Conservation (phyloP, 2,888 invertebrate genomes). For the Proisotoma minuta region DNA sequence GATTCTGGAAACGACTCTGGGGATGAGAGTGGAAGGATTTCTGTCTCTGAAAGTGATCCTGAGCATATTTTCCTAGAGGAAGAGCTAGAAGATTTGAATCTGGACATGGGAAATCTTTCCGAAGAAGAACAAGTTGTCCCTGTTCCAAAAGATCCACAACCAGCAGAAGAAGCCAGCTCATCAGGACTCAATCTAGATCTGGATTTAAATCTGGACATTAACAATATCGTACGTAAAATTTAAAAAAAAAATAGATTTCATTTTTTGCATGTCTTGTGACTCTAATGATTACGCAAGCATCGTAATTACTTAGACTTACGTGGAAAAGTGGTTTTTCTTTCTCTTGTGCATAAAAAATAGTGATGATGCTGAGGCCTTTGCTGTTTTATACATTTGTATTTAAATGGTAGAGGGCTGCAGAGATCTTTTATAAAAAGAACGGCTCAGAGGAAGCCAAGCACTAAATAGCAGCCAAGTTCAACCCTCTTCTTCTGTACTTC, state of each 20-base stretch:
- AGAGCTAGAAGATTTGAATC: background rate
- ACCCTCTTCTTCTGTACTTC: no score
- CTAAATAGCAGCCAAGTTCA: no score
- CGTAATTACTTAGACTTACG: no score
- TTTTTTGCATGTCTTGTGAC: no score
- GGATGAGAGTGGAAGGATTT: conserved; percentile 5
- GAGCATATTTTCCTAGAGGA: background rate
- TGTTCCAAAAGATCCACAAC: background rate
- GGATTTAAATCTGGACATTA: background rate
- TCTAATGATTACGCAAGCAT: no score
- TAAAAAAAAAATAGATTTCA: background rate
- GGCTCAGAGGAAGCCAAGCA: no score
- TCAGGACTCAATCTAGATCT: background rate
- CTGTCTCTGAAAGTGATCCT: conserved; percentile 2
- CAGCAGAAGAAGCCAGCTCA: conserved; percentile 4
- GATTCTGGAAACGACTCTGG: conserved; percentile 10
- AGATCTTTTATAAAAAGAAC: no score
- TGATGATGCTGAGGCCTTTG: no score
- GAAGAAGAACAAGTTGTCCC: background rate
- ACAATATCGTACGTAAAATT: conserved; percentile 4
- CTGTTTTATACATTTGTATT: no score
- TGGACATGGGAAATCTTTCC: conserved; percentile 4
- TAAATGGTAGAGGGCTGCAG: no score
- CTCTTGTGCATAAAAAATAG: no score
- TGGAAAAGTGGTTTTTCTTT: no score